phyloP scores from a whole-genome alignment of 2,113 vertebrate species.

The Chlamydotis undulata region DNA sequence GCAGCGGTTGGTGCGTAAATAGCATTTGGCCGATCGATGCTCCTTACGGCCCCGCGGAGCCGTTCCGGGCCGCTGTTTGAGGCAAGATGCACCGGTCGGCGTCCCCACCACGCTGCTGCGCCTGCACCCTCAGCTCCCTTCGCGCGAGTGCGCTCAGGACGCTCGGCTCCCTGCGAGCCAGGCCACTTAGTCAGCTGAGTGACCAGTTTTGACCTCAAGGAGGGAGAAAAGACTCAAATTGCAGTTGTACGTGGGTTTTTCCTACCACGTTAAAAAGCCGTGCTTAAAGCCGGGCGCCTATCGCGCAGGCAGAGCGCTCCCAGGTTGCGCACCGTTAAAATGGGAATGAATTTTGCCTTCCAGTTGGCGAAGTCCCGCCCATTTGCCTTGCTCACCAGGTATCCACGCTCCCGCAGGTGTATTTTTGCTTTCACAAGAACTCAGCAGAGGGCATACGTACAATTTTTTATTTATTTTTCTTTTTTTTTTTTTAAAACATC shows the following conservation, averaged over 20 bases:
- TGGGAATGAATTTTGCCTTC: not conserved
- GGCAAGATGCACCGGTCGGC: not conserved
- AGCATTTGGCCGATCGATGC: not conserved
- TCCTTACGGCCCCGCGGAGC: not conserved
- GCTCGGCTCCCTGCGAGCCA: not conserved
- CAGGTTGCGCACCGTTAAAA: too few species aligned
- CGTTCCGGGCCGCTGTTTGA: accelerated
- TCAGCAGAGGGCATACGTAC: not conserved
- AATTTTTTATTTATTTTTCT: not conserved
- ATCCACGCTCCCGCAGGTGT: accelerated
- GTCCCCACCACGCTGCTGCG: accelerated
- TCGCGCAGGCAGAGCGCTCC: not conserved
- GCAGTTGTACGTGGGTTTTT: not conserved
- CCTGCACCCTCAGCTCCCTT: not conserved
- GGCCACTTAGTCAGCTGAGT: too few species aligned
- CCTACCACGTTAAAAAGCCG: not conserved
- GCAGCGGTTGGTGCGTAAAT: not conserved
- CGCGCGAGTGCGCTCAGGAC: not conserved
- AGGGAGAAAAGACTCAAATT: not conserved
- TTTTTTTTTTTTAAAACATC: too few species aligned
- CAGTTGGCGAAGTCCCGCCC: not conserved
- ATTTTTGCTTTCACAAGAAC: not conserved
- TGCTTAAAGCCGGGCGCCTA: not conserved
- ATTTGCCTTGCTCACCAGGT: not conserved
- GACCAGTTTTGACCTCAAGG: too few species aligned